A percentile compares a stretch with the other conserved stretches of the same genome.
Conservation (phyloP, 1,140 invertebrate species). For the Neotoxoptera formosana region DNA sequence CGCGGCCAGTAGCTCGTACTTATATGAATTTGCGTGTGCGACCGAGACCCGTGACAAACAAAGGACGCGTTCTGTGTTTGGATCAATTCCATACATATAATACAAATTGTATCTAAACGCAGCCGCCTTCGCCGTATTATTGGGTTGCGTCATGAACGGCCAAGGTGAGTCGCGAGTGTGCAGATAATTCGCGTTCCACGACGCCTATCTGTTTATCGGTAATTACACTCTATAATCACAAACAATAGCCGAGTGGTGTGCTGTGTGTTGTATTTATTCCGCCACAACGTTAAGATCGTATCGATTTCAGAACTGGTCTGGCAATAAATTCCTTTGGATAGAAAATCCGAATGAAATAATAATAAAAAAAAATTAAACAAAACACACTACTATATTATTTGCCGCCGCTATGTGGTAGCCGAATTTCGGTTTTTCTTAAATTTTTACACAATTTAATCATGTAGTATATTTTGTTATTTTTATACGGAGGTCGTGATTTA, state of each 20-base stretch:
- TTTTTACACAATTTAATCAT: too few species aligned
- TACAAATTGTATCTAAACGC: not conserved
- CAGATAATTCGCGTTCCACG: not conserved
- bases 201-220: not conserved
- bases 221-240: not conserved
- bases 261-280: not conserved
- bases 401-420: not conserved
- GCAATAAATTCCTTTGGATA: not conserved
- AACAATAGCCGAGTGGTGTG: constrained; percentile 9
- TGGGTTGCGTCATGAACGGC: not conserved
- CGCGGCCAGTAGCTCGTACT: not conserved
- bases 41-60: not conserved
- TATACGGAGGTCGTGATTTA: not conserved
- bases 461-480: not conserved
- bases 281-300: not conserved
- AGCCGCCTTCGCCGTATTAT: not conserved
- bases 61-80: not conserved
- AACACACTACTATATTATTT: not conserved
- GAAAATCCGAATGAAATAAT: not conserved
- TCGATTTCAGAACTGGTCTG: constrained; percentile 37
- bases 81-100: not conserved
- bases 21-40: not conserved
- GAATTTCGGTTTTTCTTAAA: not conserved
- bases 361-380: not conserved
- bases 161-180: constrained; percentile 25